phyloP scores from a whole-genome alignment of 2,888 invertebrate genomes.

The Drosophila seclusa region DNA sequence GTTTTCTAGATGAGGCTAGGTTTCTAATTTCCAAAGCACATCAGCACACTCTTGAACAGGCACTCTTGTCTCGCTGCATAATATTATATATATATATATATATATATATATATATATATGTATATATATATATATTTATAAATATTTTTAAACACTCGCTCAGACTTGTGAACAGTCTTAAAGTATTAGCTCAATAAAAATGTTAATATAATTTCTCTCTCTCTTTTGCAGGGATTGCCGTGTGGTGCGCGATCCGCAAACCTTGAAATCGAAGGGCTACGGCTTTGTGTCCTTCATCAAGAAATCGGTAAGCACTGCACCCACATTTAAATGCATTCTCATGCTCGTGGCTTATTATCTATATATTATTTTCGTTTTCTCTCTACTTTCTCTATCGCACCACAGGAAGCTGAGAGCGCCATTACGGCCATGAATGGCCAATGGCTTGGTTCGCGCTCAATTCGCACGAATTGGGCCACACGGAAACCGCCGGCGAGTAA shows the following conservation, averaged over 20 bases:
- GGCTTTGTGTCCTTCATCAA: constrained; percentile 99
- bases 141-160: neutral
- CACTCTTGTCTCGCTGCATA: constrained; percentile 12
- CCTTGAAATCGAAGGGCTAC: constrained; percentile 99
- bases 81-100: constrained; percentile 14
- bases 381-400: constrained; percentile 63
- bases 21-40: constrained; percentile 68
- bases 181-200: constrained; percentile 3
- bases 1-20: constrained; percentile 63
- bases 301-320: constrained; percentile 92
- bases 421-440: constrained; percentile 99
- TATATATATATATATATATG: neutral
- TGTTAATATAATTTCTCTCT: constrained; percentile 5
- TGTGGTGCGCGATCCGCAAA: constrained; percentile 99
- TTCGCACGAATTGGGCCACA: constrained; percentile 99
- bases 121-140: neutral
- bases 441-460: constrained; percentile 98
- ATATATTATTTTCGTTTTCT: neutral
- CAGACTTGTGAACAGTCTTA: neutral
- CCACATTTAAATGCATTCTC: constrained; percentile 29
- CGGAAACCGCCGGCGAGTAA: constrained; percentile 98
- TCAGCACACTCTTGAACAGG: constrained; percentile 3
- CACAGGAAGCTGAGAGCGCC: constrained; percentile 98
- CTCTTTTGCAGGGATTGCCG: constrained; percentile 94
- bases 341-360: constrained; percentile 10